phyloP scores from a whole-genome alignment of 2,888 invertebrate species.

The Podabrus alpinus region DNA sequence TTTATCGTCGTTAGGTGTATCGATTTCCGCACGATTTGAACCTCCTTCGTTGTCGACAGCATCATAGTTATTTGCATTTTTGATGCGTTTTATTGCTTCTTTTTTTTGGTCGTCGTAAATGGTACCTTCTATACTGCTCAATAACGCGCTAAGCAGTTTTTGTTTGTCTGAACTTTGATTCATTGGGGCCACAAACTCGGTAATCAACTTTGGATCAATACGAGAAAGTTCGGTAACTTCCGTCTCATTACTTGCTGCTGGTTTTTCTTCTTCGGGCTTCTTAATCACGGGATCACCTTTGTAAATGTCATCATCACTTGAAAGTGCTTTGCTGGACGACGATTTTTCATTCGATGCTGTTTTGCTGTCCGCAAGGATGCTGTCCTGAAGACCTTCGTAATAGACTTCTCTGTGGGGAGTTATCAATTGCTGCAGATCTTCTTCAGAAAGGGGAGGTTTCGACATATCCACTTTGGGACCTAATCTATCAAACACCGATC shows the following conservation, averaged over 20 bases:
- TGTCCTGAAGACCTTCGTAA: constrained; percentile 54
- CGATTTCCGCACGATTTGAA: constrained; percentile 46
- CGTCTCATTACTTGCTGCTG: constrained; percentile 16
- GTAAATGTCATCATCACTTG: neutral
- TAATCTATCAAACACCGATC: constrained; percentile 27
- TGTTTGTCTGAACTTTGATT: constrained; percentile 42
- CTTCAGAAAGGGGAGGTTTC: constrained; percentile 50
- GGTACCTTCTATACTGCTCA: constrained; percentile 43
- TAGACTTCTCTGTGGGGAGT: neutral
- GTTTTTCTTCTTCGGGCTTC: neutral
- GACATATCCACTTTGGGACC: constrained; percentile 41
- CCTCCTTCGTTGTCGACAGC: constrained; percentile 50
- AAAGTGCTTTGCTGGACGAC: neutral
- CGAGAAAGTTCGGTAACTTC: constrained; percentile 21
- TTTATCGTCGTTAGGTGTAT: constrained; percentile 18
- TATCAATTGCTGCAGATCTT: constrained; percentile 44
- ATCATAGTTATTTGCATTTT: constrained; percentile 62
- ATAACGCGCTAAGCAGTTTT: constrained; percentile 40
- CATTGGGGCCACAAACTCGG: constrained; percentile 44
- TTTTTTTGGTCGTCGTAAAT: constrained; percentile 50
- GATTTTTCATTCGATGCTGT: neutral
- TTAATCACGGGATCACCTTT: constrained; percentile 4
- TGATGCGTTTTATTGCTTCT: constrained; percentile 63
- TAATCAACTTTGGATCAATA: constrained; percentile 43
- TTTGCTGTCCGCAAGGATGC: constrained; percentile 45